Base-by-base conservation (phyloP, 2,113 vertebrate species). In the Hippocampus mohnikei region DNA sequence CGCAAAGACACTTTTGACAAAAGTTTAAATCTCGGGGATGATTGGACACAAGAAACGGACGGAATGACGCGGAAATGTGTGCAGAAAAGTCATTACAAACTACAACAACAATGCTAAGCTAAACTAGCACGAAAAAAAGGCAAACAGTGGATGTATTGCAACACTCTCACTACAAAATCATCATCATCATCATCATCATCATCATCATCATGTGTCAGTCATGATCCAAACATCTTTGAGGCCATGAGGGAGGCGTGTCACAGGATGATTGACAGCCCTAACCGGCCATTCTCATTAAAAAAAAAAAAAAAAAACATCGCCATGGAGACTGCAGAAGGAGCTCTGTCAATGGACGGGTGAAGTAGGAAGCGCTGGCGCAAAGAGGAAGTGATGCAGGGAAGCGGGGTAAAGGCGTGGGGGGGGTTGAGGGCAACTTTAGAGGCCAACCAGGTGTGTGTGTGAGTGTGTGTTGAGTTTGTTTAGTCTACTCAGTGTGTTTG, bases 41-140 rank as follows among this genome's bases (percentile, higher is more conserved):
- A 65, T 65, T 44, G 63, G n/a, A 8, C 23, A 44, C 11, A 15
- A 44, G 25, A 42, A 42, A 75, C 67, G 4, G 40, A 53, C 70
- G 73, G 81, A 75, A 62, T 76, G 71, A 87, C 73, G 71, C 63
- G 55, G 80, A 81, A 84, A 75, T 65, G 29, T 27, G 50, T 21
- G 50, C 46, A 18, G 46, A 18, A 23, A 58, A 58, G 25, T 42
- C 10, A 23, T 79, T 82, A 69, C 85, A 85, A 18, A 88, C 46
- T 48, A 72, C 12, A 85, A 71, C 27, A 76, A 80, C 55, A 81
- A 75, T 71, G 68, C 88, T 90, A 91, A 78, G 71, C 82, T 88
- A 87, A 88, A 89, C 88, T 85, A 88, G 46, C 13, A 25, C 15
- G 23, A 85, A 87, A 87, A 33, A 82, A 91, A 91, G 78, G 81